Evolutionary conservation across 1,140 invertebrate genomes (phyloP).

Genomic region (Antheraea pernyi): DNA sequence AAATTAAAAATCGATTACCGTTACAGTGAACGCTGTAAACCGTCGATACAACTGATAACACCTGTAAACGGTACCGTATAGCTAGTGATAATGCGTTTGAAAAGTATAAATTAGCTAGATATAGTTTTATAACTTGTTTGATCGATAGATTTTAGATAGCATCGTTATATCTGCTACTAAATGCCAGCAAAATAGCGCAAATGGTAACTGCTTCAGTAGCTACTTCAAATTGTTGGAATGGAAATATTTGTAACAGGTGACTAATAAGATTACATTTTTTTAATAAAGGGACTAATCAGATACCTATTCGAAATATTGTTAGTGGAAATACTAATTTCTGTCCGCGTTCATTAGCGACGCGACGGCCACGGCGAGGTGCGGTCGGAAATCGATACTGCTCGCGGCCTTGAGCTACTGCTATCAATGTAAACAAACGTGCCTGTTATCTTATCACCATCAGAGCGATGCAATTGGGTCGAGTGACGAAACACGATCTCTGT

Average conservation of each 20-base stretch:
- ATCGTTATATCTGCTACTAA: not conserved
- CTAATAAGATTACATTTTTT: too few relatives aligned
- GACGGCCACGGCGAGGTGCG: not conserved
- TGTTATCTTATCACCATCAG: constrained; percentile 2
- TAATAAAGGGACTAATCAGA: not conserved
- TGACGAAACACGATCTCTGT: not conserved
- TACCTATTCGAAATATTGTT: not conserved
- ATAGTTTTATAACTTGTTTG: not conserved
- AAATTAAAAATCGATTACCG: too few relatives aligned
- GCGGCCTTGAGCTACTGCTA: not conserved
- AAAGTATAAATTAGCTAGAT: not conserved
- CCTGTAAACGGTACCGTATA: not conserved
- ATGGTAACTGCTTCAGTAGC: too few relatives aligned
- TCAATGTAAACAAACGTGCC: not conserved
- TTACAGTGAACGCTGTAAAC: not conserved
- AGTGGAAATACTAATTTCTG: not conserved
- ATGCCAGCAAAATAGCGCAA: not conserved
- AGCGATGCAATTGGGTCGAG: not conserved
- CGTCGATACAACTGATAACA: not conserved
- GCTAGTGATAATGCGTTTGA: not conserved
- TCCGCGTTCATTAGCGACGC: not conserved
- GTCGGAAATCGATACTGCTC: not conserved
- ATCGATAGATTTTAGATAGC: not conserved
- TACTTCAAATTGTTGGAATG: too few relatives aligned
- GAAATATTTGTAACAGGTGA: too few relatives aligned